phyloP scores from a whole-genome alignment of 2,113 vertebrate genomes.

The Lasiurus cinereus region DNA sequence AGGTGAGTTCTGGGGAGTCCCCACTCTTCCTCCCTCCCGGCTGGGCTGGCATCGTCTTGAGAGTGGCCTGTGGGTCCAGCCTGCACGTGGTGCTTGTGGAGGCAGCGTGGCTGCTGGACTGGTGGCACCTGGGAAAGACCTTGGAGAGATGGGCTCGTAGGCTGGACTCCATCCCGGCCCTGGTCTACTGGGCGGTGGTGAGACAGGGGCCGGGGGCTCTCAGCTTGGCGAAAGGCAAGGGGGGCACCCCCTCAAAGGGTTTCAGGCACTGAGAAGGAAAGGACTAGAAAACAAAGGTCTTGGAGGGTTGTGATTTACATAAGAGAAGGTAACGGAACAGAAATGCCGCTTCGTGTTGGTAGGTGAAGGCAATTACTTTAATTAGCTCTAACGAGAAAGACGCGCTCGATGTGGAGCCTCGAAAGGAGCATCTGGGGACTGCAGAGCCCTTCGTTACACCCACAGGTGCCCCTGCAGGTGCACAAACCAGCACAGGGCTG shows the following conservation, averaged over 20 bases:
- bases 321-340: background rate
- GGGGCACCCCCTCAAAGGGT: background rate
- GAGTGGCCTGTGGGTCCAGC: too few species aligned
- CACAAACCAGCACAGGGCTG: background rate
- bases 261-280: too few species aligned
- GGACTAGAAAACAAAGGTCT: too few species aligned
- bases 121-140: background rate
- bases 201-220: background rate
- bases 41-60: background rate
- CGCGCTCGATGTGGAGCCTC: background rate
- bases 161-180: fast-evolving
- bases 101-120: background rate
- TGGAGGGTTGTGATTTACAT: background rate
- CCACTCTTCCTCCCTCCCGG: background rate
- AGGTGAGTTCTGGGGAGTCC: background rate
- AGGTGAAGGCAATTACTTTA: background rate
- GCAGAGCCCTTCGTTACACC: too few species aligned
- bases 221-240: background rate
- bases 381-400: background rate
- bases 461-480: background rate
- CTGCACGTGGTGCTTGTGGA: background rate
- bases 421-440: background rate
- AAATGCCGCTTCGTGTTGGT: background rate
- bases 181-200: background rate
- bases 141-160: background rate